Evolutionary conservation across 2,113 vertebrate genomes (phyloP).

Genomic region (Urocynchramus pylzowi): DNA sequence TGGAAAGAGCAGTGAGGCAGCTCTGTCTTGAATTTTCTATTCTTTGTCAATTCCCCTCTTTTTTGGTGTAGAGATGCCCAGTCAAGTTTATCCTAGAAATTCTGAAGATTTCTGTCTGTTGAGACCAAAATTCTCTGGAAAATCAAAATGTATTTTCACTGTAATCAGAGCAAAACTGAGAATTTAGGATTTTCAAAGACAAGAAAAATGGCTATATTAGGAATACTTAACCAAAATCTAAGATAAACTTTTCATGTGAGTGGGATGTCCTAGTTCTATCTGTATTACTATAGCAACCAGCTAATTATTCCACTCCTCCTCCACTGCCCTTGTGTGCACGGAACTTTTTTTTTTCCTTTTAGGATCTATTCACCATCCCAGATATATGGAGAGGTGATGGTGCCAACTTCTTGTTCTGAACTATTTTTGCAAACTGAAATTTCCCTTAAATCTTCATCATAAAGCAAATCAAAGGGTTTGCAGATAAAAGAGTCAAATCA

Average conservation of each 20-base stretch:
- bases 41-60: background rate
- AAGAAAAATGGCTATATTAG: background rate
- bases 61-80: background rate
- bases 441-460: background rate
- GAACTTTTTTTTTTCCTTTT: background rate
- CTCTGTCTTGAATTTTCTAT: background rate
- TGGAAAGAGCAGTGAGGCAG: background rate
- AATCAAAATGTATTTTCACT: background rate
- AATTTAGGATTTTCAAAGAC: background rate
- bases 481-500: background rate
- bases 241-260: slow-evolving; percentile 49
- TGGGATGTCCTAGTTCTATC: slow-evolving; percentile 49
- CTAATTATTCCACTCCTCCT: slow-evolving; percentile 51
- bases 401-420: slow-evolving; percentile 9
- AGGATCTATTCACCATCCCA: background rate
- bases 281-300: slow-evolving; percentile 42
- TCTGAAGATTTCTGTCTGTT: background rate
- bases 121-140: background rate
- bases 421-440: background rate
- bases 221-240: slow-evolving; percentile 21
- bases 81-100: background rate
- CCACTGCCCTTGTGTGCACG: background rate
- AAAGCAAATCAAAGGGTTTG: background rate
- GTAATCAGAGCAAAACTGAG: background rate
- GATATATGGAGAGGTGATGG: background rate